Percentiles rank a stretch among this genome's conserved stretches.
These are phyloP conservation scores for Natator depressus DNA, from an alignment of 2,113 vertebrate species.

Conservation along the genomic window DNA sequence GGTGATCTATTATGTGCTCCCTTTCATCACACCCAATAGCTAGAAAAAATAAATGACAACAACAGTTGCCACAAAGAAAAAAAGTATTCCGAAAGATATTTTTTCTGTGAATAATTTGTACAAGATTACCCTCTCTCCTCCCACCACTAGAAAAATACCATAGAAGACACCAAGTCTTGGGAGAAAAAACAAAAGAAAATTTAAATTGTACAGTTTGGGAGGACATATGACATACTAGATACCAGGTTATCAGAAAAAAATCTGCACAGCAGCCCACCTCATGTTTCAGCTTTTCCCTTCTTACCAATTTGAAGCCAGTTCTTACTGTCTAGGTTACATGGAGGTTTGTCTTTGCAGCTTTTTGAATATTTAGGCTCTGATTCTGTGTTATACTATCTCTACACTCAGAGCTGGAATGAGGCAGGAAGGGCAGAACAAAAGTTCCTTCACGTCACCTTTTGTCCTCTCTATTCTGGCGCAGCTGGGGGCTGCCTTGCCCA, in stretches of 20 bases:
- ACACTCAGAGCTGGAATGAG: neutral
- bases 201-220: neutral
- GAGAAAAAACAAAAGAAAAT: constrained; percentile 21
- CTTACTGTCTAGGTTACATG: neutral
- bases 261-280: neutral
- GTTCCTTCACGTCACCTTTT: neutral
- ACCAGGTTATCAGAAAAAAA: neutral
- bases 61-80: constrained; percentile 34
- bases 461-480: neutral
- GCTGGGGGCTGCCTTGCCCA: neutral
- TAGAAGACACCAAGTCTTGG: neutral
- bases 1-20: neutral
- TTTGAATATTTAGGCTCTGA: neutral
- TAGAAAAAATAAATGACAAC: constrained; percentile 25
- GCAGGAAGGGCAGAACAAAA: fast-evolving
- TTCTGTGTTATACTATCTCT: fast-evolving
- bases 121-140: constrained; percentile 28
- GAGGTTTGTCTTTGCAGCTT: neutral
- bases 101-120: constrained; percentile 44
- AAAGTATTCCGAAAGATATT: constrained; percentile 35
- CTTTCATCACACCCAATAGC: neutral
- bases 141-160: neutral
- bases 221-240: fast-evolving
- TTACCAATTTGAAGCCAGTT: neutral
- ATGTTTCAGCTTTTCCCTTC: neutral